Evolutionary conservation across 2,797 vertebrate genomes (phyloP), one percentile per base, ranked within the genome.

Genomic region (Aphelocoma californica): DNA sequence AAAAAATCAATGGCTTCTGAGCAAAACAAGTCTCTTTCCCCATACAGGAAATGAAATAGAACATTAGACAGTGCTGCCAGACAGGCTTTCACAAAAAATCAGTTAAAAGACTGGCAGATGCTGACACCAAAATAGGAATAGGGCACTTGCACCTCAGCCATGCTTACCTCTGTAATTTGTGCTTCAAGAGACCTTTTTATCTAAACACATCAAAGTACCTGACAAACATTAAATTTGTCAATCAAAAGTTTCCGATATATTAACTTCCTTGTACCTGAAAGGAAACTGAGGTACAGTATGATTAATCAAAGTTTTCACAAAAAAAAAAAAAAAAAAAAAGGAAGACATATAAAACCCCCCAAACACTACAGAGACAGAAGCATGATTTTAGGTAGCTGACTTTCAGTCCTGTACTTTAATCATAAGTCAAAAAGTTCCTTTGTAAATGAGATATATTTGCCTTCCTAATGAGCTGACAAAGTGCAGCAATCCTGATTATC

Each of bases 401-500:
- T 95, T 89, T 69, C 50, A 86, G 47, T 54, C 67, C 65, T 78
- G 28, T 74, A 44, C 42, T 95, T 86, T 71, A 89, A 90, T 92
- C 65, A 92, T 54, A 36, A 95, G 65, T 51, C 64, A 72, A 67
- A 88, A 88, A 48, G 17, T 88, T 93, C 51, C 60, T 94, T 67
- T 82, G 32, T 71, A 94, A 84, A 87, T 65, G 67, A 93, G 57
- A 65, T 58, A 47, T 62, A 89, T 91, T 96, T 74, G 18, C 83
- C 38, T 93, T 91, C 85, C 80, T 88, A 88, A 93, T 90, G 77
- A 88, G 85, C 66, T 81, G 56, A 92, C 18, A 2, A 94, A 93
- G 58, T 58, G 16, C 58, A 88, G 32, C 85, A 91, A 88, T 95
- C 74, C 36, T 92, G 80, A 81, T 95, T 93, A 92, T 91, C 56